Conservation (phyloP, 2,888 invertebrate species). For the Drosophila testacea region DNA sequence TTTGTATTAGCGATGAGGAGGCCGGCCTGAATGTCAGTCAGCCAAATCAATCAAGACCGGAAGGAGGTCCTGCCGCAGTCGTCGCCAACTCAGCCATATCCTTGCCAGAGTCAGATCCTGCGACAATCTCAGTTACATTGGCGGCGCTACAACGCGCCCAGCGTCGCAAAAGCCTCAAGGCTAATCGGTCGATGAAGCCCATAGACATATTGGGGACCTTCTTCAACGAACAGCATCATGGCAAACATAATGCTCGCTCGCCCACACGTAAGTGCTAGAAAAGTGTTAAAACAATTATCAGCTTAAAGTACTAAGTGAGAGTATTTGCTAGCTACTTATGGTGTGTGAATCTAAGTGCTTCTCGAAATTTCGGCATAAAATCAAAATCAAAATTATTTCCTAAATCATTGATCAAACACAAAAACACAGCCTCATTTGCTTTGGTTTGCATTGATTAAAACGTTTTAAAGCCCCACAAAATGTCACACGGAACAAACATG, state of each 20-base stretch:
- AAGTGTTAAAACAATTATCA: slow-evolving; percentile 5
- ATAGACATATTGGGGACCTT: slow-evolving; percentile 86
- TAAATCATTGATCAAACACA: slow-evolving; percentile 29
- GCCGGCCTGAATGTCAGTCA: slow-evolving; percentile 37
- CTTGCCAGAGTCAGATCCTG: slow-evolving; percentile 46
- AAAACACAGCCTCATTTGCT: slow-evolving; percentile 31
- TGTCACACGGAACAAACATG: slow-evolving; percentile 49
- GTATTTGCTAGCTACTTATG: neutral
- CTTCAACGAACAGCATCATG: slow-evolving; percentile 83
- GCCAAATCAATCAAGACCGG: slow-evolving; percentile 16
- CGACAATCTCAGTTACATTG: slow-evolving; percentile 27
- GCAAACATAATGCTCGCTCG: slow-evolving; percentile 83
- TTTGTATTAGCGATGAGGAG: slow-evolving; percentile 84
- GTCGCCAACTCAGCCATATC: slow-evolving; percentile 25
- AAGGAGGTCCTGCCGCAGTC: neutral
- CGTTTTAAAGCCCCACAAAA: slow-evolving; percentile 34
- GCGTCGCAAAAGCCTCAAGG: slow-evolving; percentile 83
- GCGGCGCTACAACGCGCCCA: slow-evolving; percentile 52
- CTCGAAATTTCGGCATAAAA: slow-evolving; percentile 48
- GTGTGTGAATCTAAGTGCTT: slow-evolving; percentile 3
- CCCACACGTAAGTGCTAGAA: slow-evolving; percentile 85
- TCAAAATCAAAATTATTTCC: slow-evolving; percentile 19
- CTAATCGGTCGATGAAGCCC: slow-evolving; percentile 84
- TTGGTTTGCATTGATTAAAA: slow-evolving; percentile 61
- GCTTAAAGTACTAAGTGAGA: neutral